Conservation (phyloP, 2,888 invertebrate species). For the Tipula confusa region DNA sequence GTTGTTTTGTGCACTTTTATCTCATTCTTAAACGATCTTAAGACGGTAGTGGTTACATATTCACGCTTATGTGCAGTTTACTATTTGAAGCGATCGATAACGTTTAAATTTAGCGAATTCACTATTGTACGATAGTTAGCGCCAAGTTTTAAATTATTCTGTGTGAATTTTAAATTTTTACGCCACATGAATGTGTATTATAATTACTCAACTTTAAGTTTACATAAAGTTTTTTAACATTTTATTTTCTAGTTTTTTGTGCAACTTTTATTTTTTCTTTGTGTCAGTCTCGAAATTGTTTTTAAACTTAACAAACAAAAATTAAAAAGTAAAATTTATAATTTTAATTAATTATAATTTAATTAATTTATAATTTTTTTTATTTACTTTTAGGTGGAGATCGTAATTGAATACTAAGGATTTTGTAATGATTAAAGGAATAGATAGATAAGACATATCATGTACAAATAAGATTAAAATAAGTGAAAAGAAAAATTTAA, state of each 20-base stretch:
- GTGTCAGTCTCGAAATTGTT: background rate
- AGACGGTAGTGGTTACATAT: background rate
- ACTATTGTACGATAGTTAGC: no score
- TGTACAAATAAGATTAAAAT: background rate
- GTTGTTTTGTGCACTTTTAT: background rate
- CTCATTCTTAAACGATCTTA: background rate
- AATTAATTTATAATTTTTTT: background rate
- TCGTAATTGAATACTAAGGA: constrained; percentile 3
- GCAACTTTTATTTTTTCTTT: background rate
- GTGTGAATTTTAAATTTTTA: background rate
- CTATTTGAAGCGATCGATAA: background rate
- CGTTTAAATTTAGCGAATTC: no score
- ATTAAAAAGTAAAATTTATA: background rate
- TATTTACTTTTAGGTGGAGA: constrained; percentile 28
- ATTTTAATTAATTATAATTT: background rate
- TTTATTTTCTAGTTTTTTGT: background rate
- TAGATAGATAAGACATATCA: background rate
- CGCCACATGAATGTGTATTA: background rate
- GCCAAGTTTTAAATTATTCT: background rate
- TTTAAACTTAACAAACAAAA: background rate
- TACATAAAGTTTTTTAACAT: background rate
- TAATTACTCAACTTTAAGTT: background rate
- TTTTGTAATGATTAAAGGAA: background rate
- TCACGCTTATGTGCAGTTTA: background rate
- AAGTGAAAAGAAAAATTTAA: background rate